Evolutionary conservation across 2,797 vertebrate species (phyloP).

Genomic region (Huso huso): DNA sequence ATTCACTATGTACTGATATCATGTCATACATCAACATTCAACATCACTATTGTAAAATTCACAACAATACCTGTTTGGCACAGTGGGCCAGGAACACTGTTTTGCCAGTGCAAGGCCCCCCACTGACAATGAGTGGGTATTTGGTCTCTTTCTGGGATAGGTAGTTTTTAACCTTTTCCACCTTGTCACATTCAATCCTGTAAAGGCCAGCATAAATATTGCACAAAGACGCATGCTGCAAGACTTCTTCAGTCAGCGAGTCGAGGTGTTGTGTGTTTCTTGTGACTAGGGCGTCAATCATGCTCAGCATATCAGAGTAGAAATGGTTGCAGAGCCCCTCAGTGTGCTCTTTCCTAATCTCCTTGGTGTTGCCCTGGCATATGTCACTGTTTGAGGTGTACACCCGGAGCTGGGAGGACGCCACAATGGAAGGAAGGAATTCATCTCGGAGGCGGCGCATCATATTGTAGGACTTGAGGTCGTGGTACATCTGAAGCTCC

Average conservation of each 20-base stretch:
- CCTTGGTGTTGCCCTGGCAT: slow-evolving; percentile 45
- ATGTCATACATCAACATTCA: neutral
- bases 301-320: slow-evolving; percentile 43
- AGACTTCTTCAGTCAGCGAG: slow-evolving; percentile 28
- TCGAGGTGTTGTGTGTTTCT: neutral
- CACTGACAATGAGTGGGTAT: slow-evolving; percentile 53
- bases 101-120: slow-evolving; percentile 64
- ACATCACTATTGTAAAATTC: neutral
- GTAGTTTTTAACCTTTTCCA: slow-evolving; percentile 50
- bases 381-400: slow-evolving; percentile 47
- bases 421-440: slow-evolving; percentile 51
- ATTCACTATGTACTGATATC: too few species aligned
- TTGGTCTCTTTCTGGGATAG: slow-evolving; percentile 38
- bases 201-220: slow-evolving; percentile 44
- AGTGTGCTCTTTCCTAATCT: slow-evolving; percentile 44
- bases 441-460: slow-evolving; percentile 49
- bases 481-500: slow-evolving; percentile 5
- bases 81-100: slow-evolving; percentile 63
- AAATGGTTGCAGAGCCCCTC: slow-evolving; percentile 58
- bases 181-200: slow-evolving; percentile 42
- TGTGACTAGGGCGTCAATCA: slow-evolving; percentile 32
- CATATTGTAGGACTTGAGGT: slow-evolving; percentile 15
- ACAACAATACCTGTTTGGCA: slow-evolving; percentile 46
- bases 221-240: slow-evolving; percentile 52
- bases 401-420: slow-evolving; percentile 42